Conservation (phyloP, 2,888 invertebrate genomes). For the Apodemia zela region DNA sequence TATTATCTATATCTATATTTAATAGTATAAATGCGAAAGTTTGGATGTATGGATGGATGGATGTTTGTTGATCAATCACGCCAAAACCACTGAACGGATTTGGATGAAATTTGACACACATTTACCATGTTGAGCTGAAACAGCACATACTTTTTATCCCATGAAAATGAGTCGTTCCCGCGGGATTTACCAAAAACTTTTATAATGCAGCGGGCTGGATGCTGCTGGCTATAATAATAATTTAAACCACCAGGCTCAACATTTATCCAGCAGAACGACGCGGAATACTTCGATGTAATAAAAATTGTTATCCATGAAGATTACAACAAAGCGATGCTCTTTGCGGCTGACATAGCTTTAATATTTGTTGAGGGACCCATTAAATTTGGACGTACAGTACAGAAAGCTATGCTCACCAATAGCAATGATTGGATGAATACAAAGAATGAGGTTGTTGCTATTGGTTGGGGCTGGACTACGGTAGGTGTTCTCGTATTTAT, state of each 20-base stretch:
- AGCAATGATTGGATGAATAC: slow-evolving; percentile 47
- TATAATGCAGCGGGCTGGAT: too few relatives aligned
- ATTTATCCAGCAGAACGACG: slow-evolving; percentile 45
- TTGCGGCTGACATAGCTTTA: slow-evolving; percentile 56
- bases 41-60: too few relatives aligned
- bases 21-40: too few relatives aligned
- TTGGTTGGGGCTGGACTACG: slow-evolving; percentile 60
- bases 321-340: slow-evolving; percentile 45
- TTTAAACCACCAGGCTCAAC: slow-evolving; percentile 43
- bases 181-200: too few relatives aligned
- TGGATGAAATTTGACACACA: too few relatives aligned
- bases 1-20: too few relatives aligned
- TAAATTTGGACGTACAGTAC: slow-evolving; percentile 36
- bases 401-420: slow-evolving; percentile 48
- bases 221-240: neutral
- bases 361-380: slow-evolving; percentile 45
- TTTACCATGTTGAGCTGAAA: too few relatives aligned
- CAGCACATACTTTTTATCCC: too few relatives aligned
- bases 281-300: slow-evolving; percentile 38
- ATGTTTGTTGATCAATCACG: too few relatives aligned
- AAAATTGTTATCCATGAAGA: slow-evolving; percentile 43
- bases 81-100: too few relatives aligned
- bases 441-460: slow-evolving; percentile 42
- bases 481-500: slow-evolving; percentile 37
- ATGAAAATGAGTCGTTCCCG: too few relatives aligned